Conservation (phyloP, 2,888 invertebrate genomes). For the Lepeophtheirus nordmannii region DNA sequence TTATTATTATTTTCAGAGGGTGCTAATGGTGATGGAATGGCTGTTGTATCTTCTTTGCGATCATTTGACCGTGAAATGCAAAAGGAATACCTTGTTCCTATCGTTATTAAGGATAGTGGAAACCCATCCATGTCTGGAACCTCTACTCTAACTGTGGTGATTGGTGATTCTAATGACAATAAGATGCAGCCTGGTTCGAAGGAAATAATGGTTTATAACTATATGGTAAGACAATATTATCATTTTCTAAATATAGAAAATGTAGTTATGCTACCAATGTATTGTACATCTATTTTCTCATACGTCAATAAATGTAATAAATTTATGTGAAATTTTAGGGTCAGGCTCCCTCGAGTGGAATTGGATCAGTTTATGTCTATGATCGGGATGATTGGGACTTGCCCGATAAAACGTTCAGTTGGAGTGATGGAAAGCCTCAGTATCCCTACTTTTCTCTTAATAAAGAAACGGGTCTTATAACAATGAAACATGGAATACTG, state of each 20-base stretch:
- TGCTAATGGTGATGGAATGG: slow-evolving; percentile 93
- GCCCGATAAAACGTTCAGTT: slow-evolving; percentile 90
- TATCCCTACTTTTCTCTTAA: slow-evolving; percentile 70
- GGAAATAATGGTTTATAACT: slow-evolving; percentile 90
- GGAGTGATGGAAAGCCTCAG: slow-evolving; percentile 55
- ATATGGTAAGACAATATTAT: slow-evolving; percentile 41
- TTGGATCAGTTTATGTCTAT: slow-evolving; percentile 89
- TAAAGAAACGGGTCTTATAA: slow-evolving; percentile 83
- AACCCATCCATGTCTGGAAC: slow-evolving; percentile 93
- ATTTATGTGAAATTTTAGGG: slow-evolving; percentile 42
- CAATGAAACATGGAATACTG: slow-evolving; percentile 79
- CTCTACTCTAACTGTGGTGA: slow-evolving; percentile 83
- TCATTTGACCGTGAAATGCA: slow-evolving; percentile 89
- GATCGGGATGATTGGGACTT: slow-evolving; percentile 98
- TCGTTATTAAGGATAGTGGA: slow-evolving; percentile 91
- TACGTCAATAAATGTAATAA: slow-evolving; percentile 8
- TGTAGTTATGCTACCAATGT: background rate
- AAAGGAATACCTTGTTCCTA: slow-evolving; percentile 89
- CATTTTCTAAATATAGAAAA: background rate
- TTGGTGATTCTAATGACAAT: slow-evolving; percentile 95
- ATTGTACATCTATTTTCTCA: background rate
- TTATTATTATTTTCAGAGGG: slow-evolving; percentile 48
- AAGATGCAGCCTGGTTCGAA: slow-evolving; percentile 96
- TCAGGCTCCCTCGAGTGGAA: slow-evolving; percentile 71
- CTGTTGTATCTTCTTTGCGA: slow-evolving; percentile 79